These are phyloP conservation scores for Chlorops oryzae DNA, from an alignment of 1,140 invertebrate genomes.

Conservation along the genomic window DNA sequence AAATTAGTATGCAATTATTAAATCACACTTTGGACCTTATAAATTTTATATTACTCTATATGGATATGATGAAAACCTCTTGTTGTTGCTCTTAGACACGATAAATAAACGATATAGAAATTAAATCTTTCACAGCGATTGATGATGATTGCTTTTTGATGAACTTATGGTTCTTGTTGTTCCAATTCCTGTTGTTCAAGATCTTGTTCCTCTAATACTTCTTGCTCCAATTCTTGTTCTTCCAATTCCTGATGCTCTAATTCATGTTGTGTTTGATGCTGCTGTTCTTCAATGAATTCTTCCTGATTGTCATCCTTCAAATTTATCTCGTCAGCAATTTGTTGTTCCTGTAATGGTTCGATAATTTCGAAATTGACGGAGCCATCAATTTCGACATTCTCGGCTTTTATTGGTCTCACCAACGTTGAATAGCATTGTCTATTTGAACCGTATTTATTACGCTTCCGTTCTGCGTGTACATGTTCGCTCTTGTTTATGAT, in stretches of 20 bases:
- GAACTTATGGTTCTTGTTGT: no score
- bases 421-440: conserved; percentile 16
- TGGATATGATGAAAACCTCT: not conserved
- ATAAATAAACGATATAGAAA: no score
- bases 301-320: no score
- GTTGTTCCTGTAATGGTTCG: not conserved
- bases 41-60: no score
- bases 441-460: conserved; percentile 42
- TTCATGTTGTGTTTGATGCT: not conserved
- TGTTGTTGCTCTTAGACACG: not conserved
- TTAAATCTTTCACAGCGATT: no score
- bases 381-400: conserved; percentile 17
- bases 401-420: not conserved
- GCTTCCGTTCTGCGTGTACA: conserved; percentile 40
- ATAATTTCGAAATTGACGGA: conserved; percentile 20
- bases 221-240: no score
- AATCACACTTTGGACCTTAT: no score
- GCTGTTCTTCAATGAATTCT: no score
- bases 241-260: no score
- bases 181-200: no score
- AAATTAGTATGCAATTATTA: not conserved
- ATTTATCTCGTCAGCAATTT: not conserved
- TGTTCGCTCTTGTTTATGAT: conserved; percentile 44
- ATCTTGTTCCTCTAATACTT: no score
- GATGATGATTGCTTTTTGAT: no score